Evolutionary conservation across 1,140 invertebrate species (phyloP).

Genomic region (Procambarus virginalis): DNA sequence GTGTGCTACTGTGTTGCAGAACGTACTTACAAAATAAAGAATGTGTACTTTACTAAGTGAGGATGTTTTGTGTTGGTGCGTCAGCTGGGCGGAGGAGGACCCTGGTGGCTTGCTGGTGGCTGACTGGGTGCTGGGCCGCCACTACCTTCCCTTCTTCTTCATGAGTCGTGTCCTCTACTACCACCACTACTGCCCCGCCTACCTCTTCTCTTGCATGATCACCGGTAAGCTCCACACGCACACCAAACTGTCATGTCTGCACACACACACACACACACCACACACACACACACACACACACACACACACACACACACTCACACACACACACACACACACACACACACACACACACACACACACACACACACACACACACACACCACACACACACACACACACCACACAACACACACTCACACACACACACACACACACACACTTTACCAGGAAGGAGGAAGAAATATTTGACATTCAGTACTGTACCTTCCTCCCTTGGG

Average conservation of each 20-base stretch:
- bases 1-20: no score
- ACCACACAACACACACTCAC: no score
- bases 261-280: no score
- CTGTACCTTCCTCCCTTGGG: no score
- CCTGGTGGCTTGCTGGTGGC: slow-evolving; percentile 47
- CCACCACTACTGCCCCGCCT: slow-evolving; percentile 70
- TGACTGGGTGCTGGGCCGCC: slow-evolving; percentile 63
- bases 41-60: no score
- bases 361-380: neutral
- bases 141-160: slow-evolving; percentile 70
- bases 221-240: slow-evolving; percentile 50
- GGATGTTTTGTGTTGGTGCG: neutral
- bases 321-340: neutral
- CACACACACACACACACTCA: neutral
- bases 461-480: no score
- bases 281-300: neutral
- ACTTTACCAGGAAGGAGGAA: no score
- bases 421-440: no score
- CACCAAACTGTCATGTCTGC: no score
- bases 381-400: no score
- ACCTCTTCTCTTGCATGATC: slow-evolving; percentile 70
- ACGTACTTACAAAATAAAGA: no score
- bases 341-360: slow-evolving; percentile 1
- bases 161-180: slow-evolving; percentile 70
- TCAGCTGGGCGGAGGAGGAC: slow-evolving; percentile 26